These are phyloP conservation scores for Heloderma charlesbogerti DNA, from an alignment of 2,113 vertebrate species.

Conservation along the genomic window DNA sequence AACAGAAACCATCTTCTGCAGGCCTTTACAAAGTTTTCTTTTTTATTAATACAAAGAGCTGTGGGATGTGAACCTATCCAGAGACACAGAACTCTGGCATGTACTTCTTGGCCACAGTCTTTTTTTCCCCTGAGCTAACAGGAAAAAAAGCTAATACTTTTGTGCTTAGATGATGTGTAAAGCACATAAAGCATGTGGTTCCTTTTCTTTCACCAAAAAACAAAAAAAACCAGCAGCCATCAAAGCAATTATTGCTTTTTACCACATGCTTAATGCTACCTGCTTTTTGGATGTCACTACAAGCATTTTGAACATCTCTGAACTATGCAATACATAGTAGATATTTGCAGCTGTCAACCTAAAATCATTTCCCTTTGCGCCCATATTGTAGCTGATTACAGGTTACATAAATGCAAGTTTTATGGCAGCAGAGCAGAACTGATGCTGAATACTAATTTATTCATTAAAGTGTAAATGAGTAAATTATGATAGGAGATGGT, in stretches of 20 bases:
- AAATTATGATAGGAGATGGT: constrained; percentile 57
- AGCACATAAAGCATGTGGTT: background rate
- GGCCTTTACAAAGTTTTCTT: background rate
- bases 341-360: constrained; percentile 52
- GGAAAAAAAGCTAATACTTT: too few relatives aligned
- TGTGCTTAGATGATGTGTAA: background rate
- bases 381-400: constrained; percentile 66
- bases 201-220: background rate
- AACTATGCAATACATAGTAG: constrained; percentile 4
- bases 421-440: constrained; percentile 60
- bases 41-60: background rate
- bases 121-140: background rate
- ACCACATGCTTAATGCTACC: constrained; percentile 9
- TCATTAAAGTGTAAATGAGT: constrained; percentile 78
- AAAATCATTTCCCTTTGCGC: constrained; percentile 68
- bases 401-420: constrained; percentile 75
- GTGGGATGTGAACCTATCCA: background rate
- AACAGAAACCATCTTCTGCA: background rate
- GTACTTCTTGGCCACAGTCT: background rate
- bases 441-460: constrained; percentile 73
- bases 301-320: constrained; percentile 55
- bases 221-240: background rate
- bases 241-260: constrained; percentile 36
- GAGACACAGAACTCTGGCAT: background rate
- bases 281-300: constrained; percentile 55